phyloP scores from a whole-genome alignment of 2,797 vertebrate genomes.

The Megaceryle alcyon region DNA sequence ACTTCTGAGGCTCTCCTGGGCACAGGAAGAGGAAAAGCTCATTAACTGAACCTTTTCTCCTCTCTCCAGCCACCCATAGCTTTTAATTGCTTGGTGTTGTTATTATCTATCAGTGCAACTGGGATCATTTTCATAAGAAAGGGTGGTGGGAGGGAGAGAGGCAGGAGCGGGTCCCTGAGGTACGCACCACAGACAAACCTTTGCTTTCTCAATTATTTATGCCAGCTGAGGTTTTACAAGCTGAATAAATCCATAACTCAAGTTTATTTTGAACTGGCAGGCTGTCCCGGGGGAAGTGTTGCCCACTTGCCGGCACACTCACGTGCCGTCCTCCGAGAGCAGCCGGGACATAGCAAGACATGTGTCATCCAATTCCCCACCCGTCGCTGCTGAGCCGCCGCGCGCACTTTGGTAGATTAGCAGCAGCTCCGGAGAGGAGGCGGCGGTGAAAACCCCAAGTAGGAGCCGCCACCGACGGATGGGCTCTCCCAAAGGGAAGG shows the following conservation, averaged over 20 bases:
- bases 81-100: slow-evolving; percentile 95
- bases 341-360: slow-evolving; percentile 69
- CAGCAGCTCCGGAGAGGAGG: not conserved
- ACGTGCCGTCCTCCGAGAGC: slow-evolving; percentile 57
- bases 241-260: slow-evolving; percentile 87
- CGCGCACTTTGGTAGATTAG: not conserved
- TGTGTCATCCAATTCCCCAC: slow-evolving; percentile 75
- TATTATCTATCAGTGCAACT: slow-evolving; percentile 90
- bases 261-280: slow-evolving; percentile 80
- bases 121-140: slow-evolving; percentile 88
- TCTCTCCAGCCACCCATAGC: slow-evolving; percentile 87
- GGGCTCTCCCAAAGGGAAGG: not conserved
- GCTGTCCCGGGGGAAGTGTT: slow-evolving; percentile 65
- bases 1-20: slow-evolving; percentile 85
- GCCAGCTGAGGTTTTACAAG: slow-evolving; percentile 86
- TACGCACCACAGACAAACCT: slow-evolving; percentile 80
- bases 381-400: not conserved
- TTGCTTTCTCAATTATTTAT: slow-evolving; percentile 88
- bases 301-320: slow-evolving; percentile 76
- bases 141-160: slow-evolving; percentile 74
- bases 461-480: not conserved
- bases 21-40: slow-evolving; percentile 90
- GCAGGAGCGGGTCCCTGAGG: slow-evolving; percentile 79
- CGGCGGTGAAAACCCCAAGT: not conserved
- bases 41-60: slow-evolving; percentile 95